A percentile compares a stretch with the other conserved stretches of the same genome.
phyloP scores from a whole-genome alignment of 2,113 vertebrate genomes.

The Scortum barcoo region DNA sequence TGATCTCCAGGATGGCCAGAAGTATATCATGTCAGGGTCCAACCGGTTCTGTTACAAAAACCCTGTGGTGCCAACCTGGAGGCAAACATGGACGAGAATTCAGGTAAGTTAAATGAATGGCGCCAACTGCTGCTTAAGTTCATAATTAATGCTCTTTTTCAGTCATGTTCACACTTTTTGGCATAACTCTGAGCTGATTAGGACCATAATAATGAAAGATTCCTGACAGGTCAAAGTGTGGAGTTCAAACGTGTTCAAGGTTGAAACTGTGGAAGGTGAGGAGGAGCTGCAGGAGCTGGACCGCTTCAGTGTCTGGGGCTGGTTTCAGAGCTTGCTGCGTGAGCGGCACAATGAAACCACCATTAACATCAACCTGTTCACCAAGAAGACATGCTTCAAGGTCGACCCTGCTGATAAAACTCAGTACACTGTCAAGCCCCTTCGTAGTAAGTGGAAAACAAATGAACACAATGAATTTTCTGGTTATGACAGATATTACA shows the following conservation, averaged over 20 bases:
- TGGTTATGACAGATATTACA: not conserved
- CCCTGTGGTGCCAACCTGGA: conserved; percentile 85
- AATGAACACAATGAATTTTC: not conserved
- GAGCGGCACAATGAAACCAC: conserved; percentile 92
- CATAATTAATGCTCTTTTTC: not conserved
- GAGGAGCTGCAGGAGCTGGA: conserved; percentile 91
- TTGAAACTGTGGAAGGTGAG: conserved; percentile 90
- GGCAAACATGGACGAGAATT: conserved; percentile 91
- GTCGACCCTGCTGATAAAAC: conserved; percentile 84
- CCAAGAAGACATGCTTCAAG: conserved; percentile 91
- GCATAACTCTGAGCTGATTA: not conserved
- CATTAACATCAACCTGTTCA: conserved; percentile 89
- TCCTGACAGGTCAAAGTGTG: conserved; percentile 88
- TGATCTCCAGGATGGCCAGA: conserved; percentile 81
- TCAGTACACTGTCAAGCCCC: conserved; percentile 81
- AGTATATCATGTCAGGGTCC: rapidly evolving
- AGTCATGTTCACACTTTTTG: not conserved
- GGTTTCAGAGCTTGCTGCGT: conserved; percentile 86
- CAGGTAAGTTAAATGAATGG: conserved; percentile 83
- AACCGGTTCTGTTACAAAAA: conserved; percentile 91
- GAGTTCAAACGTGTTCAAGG: conserved; percentile 88
- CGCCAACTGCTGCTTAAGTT: not conserved
- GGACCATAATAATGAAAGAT: not conserved
- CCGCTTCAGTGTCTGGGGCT: conserved; percentile 85
- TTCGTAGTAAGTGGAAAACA: conserved; percentile 85